A percentile compares a stretch with the other conserved stretches of the same genome.
Evolutionary conservation across 2,797 vertebrate genomes (phyloP).

Genomic region (Anolis apletophallus): DNA sequence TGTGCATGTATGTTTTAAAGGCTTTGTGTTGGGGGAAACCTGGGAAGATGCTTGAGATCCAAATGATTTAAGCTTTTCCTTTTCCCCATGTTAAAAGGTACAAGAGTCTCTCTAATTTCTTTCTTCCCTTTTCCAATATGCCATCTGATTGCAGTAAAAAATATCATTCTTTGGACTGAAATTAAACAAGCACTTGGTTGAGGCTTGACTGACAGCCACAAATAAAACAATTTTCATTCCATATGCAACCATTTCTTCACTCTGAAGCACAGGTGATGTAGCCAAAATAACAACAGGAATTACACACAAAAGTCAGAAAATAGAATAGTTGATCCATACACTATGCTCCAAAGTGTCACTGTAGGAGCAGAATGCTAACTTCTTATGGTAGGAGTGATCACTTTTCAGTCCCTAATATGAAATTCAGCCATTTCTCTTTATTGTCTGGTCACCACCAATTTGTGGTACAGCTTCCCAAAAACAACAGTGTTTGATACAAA

Average conservation of each 20-base stretch:
- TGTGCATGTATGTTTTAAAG: neutral
- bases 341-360: neutral
- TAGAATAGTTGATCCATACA: neutral
- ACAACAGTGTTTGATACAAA: neutral
- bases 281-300: neutral
- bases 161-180: neutral
- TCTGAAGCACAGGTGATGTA: neutral
- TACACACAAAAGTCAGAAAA: neutral
- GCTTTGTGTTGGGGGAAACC: neutral
- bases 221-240: neutral
- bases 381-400: neutral
- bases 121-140: neutral
- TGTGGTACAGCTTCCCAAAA: neutral
- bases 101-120: neutral
- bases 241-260: neutral
- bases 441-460: too few species aligned
- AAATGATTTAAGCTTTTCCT: neutral
- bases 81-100: neutral
- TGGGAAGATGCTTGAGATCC: neutral
- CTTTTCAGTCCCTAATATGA: neutral
- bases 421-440: neutral
- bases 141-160: neutral
- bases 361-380: neutral
- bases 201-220: neutral
- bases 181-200: slow-evolving; percentile 19